Evolutionary conservation across 1,140 invertebrate species (phyloP), one percentile per base, ranked within the genome.

Genomic region (Mercenaria mercenaria): DNA sequence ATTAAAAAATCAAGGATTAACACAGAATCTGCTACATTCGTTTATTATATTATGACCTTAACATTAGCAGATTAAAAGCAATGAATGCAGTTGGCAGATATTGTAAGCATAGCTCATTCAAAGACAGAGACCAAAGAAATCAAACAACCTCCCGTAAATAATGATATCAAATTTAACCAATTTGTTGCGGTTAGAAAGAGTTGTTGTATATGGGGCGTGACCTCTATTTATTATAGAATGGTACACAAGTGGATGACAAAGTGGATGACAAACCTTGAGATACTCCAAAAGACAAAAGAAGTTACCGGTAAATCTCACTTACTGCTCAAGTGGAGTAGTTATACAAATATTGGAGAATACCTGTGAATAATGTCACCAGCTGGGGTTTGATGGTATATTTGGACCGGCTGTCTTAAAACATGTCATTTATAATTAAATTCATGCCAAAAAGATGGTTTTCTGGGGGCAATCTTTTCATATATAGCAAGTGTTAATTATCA

Each of bases 371-470:
- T 81, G 34, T 64, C n/a, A 72, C 37, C 82, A 82, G 32, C 82
- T 84, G 82, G 39, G 32, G n/a, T 50, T 32, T 34, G 26, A 32
- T 32, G 11, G 34, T 82, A 84, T 84, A 84, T 72, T 84, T 84
- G 82, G 64, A 34, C 39, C 3, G 15, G 4, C n/a, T 47, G 72
- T 84, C 64, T 84, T 72, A 67, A 47, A 32, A 84, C 82, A 84
- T 72, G 82, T 69, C 82, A 84, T 52, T 72, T 84, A 84, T 72
- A 84, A 84, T 84, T 72, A 84, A 72, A 72, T 72, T 72, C 82
- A 84, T 84, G 82, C 59, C 82, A 47, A 84, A 69, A 61, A 47
- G 10, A 47, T 43, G 41, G 15, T 84, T 84, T 72, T 72, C 23
- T 6, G 26, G 18, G 10, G 61, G 32, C 23, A 69, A 72, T 72